These are phyloP conservation scores for Epicampocera succincta DNA, from an alignment of 2,888 invertebrate genomes.

Conservation along the genomic window DNA sequence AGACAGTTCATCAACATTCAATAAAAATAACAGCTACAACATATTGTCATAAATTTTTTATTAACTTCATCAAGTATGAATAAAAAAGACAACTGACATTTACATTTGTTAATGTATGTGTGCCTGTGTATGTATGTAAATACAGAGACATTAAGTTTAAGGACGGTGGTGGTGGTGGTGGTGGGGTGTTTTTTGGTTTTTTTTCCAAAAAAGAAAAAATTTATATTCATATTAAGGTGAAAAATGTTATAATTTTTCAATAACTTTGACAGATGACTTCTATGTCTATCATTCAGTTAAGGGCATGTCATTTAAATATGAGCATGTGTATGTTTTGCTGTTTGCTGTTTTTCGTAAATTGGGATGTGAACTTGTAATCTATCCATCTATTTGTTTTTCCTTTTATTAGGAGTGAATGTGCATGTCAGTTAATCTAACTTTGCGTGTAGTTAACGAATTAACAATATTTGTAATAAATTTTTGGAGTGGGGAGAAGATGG, in stretches of 20 bases:
- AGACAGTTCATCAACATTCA: slow-evolving; percentile 70
- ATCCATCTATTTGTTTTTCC: slow-evolving; percentile 46
- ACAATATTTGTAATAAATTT: slow-evolving; percentile 20
- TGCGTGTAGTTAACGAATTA: slow-evolving; percentile 69
- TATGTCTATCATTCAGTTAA: slow-evolving; percentile 19
- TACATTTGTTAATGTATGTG: slow-evolving; percentile 10
- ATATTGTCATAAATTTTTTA: slow-evolving; percentile 68
- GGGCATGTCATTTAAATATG: slow-evolving; percentile 60
- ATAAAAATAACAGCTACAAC: slow-evolving; percentile 61
- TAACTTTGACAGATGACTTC: slow-evolving; percentile 69
- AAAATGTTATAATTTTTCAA: slow-evolving; percentile 64
- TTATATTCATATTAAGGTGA: slow-evolving; percentile 64
- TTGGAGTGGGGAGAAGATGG: not conserved
- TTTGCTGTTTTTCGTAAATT: not conserved
- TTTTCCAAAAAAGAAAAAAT: slow-evolving; percentile 35
- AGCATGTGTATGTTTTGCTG: slow-evolving; percentile 35
- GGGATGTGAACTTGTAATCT: slow-evolving; percentile 44
- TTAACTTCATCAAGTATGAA: slow-evolving; percentile 52
- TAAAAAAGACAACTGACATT: slow-evolving; percentile 23
- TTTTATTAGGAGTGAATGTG: slow-evolving; percentile 35
- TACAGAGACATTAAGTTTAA: slow-evolving; percentile 9
- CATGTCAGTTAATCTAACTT: slow-evolving; percentile 49
- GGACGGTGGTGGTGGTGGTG: slow-evolving; percentile 35
- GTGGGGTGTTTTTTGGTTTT: slow-evolving; percentile 22
- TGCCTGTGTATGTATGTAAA: not conserved